These are phyloP conservation scores for Rhaphigaster nebulosa DNA, from an alignment of 2,888 invertebrate species.

Conservation along the genomic window DNA sequence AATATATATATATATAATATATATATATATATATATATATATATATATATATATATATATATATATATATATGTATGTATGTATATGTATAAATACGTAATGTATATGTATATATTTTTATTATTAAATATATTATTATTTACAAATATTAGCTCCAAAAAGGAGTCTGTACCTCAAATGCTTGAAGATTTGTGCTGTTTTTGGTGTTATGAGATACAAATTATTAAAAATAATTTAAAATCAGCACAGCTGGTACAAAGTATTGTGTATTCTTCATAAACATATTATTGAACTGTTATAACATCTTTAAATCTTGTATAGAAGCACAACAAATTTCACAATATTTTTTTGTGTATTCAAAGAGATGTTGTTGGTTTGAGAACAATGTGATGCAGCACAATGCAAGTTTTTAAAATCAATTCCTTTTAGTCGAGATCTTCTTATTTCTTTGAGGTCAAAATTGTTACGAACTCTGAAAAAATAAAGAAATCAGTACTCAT, in stretches of 20 bases:
- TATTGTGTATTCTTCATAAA: not conserved
- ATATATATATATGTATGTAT: slow-evolving; percentile 19
- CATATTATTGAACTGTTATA: not conserved
- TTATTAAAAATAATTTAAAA: not conserved
- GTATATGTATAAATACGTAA: slow-evolving; percentile 30
- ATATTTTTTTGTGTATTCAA: slow-evolving; percentile 14
- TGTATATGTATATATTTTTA: slow-evolving; percentile 7
- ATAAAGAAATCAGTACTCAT: slow-evolving; percentile 31
- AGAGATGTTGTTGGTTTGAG: not conserved
- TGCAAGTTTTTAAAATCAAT: not conserved
- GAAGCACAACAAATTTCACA: slow-evolving; percentile 13
- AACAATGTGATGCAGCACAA: not conserved
- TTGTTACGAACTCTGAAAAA: slow-evolving; percentile 85
- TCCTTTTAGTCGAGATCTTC: not conserved
- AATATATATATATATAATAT: slow-evolving; percentile 49
- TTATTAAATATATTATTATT: slow-evolving; percentile 39
- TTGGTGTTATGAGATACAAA: slow-evolving; percentile 6
- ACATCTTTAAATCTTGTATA: slow-evolving; percentile 10
- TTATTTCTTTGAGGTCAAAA: slow-evolving; percentile 87
- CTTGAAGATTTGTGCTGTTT: not conserved
- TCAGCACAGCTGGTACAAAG: slow-evolving; percentile 19
- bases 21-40: slow-evolving; percentile 35
- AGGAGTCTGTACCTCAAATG: not conserved
- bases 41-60: slow-evolving; percentile 36
- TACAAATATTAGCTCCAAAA: not conserved